A percentile compares a stretch with the other conserved stretches of the same genome.
phyloP scores from a whole-genome alignment of 2,797 vertebrate genomes.

The Pagetopsis macropterus region DNA sequence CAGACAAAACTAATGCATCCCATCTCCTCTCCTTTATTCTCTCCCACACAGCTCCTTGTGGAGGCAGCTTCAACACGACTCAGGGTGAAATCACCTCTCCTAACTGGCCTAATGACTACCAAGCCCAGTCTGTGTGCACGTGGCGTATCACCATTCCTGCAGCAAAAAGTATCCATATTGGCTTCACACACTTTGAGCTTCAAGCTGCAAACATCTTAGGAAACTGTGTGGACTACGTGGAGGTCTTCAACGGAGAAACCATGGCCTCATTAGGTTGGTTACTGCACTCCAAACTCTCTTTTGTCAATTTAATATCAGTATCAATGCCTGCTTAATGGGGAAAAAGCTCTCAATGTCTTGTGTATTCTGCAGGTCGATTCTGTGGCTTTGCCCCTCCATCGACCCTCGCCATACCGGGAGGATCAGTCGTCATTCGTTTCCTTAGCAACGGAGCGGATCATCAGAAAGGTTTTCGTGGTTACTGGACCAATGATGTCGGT shows the following conservation, averaged over 20 bases:
- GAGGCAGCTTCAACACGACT: conserved; percentile 72
- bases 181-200: conserved; percentile 82
- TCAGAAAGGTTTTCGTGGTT: conserved; percentile 81
- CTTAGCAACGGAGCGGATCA: conserved; percentile 70
- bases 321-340: not conserved
- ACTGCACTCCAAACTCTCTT: not conserved
- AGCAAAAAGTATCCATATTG: conserved; percentile 66
- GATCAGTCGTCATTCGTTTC: conserved; percentile 77
- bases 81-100: conserved; percentile 80
- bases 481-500: conserved; percentile 78
- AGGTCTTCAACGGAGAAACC: conserved; percentile 75
- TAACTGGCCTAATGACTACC: conserved; percentile 79
- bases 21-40: not conserved
- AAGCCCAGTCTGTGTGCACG: conserved; percentile 77
- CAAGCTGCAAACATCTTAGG: conserved; percentile 71
- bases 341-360: not conserved
- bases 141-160: conserved; percentile 77
- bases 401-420: conserved; percentile 46
- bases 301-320: not conserved
- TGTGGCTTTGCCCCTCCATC: conserved; percentile 75
- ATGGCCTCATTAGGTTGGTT: conserved; percentile 65
- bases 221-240: conserved; percentile 82
- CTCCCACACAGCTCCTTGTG: conserved; percentile 72
- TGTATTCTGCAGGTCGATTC: conserved; percentile 72
- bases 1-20: not conserved